A percentile compares a stretch with the other conserved stretches of the same genome.
Evolutionary conservation across 2,113 vertebrate genomes (phyloP).

Genomic region (Rana temporaria): DNA sequence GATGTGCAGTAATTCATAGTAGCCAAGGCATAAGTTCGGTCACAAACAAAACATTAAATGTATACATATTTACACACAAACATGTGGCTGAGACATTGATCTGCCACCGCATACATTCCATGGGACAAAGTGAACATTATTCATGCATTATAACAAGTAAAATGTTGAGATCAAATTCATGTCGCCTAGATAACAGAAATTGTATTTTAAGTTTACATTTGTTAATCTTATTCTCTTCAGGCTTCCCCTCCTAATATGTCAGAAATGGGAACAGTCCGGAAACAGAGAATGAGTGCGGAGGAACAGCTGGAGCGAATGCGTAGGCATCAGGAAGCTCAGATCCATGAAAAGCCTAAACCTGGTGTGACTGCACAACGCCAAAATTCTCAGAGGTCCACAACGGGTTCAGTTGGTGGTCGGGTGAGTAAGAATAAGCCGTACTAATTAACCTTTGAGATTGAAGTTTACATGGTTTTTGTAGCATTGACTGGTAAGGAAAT

Average conservation of each 20-base stretch:
- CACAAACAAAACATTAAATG: too few species aligned
- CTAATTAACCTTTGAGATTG: too few species aligned
- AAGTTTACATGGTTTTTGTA: too few species aligned
- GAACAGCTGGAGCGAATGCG: constrained; percentile 72
- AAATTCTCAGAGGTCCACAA: constrained; percentile 33
- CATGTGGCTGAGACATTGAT: too few species aligned
- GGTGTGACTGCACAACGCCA: constrained; percentile 44
- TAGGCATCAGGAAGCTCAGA: constrained; percentile 66
- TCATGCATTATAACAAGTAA: too few species aligned
- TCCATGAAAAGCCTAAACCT: constrained; percentile 54
- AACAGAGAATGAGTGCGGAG: constrained; percentile 70
- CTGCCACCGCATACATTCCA: too few species aligned
- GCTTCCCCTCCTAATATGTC: constrained; percentile 25
- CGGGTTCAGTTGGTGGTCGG: constrained; percentile 14
- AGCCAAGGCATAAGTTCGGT: too few species aligned
- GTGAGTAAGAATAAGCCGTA: not conserved
- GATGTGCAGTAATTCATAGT: not conserved
- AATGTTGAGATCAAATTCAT: too few species aligned
- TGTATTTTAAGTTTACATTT: not conserved
- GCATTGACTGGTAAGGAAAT: too few species aligned
- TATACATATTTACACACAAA: too few species aligned
- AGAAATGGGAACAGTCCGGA: constrained; percentile 47
- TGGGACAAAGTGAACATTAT: too few species aligned
- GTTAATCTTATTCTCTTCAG: not conserved
- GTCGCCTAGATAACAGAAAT: too few species aligned